These are phyloP conservation scores for Nettapus auritus DNA, from an alignment of 2,113 vertebrate genomes.

Conservation along the genomic window DNA sequence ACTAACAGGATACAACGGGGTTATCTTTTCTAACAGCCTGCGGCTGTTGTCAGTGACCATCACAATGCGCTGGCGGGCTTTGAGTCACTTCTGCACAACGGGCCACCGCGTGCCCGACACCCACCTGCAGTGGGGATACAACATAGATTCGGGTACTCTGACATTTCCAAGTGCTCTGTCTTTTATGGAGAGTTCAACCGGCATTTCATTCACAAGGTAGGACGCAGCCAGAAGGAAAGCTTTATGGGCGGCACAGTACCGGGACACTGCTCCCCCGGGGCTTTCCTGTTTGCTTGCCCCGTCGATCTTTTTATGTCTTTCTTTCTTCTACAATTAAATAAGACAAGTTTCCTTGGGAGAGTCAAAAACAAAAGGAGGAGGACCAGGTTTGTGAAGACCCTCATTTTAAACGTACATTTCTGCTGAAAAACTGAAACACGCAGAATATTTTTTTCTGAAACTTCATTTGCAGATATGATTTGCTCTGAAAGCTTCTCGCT, in stretches of 20 bases:
- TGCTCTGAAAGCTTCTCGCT: neutral
- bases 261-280: neutral
- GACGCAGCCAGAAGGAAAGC: accelerated
- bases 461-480: neutral
- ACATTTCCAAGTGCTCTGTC: neutral
- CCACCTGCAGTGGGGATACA: accelerated
- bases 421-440: neutral
- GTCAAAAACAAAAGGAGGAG: neutral
- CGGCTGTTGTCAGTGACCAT: neutral
- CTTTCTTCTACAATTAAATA: neutral
- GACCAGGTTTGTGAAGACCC: neutral
- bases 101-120: accelerated
- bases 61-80: neutral
- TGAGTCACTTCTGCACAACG: neutral
- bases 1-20: neutral
- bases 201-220: neutral
- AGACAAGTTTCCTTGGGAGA: neutral
- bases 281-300: neutral
- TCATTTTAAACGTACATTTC: neutral
- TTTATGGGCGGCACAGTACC: neutral
- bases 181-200: neutral
- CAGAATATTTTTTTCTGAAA: neutral
- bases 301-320: neutral
- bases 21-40: neutral
- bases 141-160: neutral